Evolutionary conservation across 2,113 vertebrate species (phyloP), one percentile per base, ranked within the genome.

Genomic region (Dicrurus megarhynchus): DNA sequence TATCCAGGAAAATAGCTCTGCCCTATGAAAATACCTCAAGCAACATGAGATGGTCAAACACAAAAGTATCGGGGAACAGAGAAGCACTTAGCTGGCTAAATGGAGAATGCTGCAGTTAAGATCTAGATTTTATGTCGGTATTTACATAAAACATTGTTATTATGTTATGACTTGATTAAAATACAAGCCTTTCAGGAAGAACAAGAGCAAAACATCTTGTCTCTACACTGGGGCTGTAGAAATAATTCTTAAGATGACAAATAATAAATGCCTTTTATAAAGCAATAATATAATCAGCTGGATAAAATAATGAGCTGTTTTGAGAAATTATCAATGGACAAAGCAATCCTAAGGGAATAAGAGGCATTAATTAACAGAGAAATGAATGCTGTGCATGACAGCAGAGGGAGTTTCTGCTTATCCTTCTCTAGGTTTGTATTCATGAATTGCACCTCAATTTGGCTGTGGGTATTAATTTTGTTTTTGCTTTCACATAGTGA

Each of bases 221-320:
- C 18, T 76, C 23, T 87, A 30, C 27, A 32, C 24, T 47, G 60
- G 41, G 71, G 20, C 35, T 41, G 10, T 59, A 71, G 63, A 92
- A 89, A 78, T 52, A 87, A 63, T 67, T 81, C 52, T 82, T 56
- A 76, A 57, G 74, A 84, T 71, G 65, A 60, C 1, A 7, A 91
- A 82, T 84, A 95, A 75, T 87, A 73, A 80, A 57, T 30, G 8
- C 44, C 37, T 71, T 77, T 91, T 90, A 60, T 61, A 91, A 77
- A 82, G 63, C 41, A 90, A 65, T 11, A 67, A 17, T 74, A 85
- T 69, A 83, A 79, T 89, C 81, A 93, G 19, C 30, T 91, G 68
- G 63, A 81, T 87, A 90, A 95, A 90, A 91, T 82, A 95, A 91
- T 76, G 50, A 90, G 37, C n/a, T 73, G n/a, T 83, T 89, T 85